phyloP scores from a whole-genome alignment of 2,888 invertebrate genomes.

The Lysandra coridon region DNA sequence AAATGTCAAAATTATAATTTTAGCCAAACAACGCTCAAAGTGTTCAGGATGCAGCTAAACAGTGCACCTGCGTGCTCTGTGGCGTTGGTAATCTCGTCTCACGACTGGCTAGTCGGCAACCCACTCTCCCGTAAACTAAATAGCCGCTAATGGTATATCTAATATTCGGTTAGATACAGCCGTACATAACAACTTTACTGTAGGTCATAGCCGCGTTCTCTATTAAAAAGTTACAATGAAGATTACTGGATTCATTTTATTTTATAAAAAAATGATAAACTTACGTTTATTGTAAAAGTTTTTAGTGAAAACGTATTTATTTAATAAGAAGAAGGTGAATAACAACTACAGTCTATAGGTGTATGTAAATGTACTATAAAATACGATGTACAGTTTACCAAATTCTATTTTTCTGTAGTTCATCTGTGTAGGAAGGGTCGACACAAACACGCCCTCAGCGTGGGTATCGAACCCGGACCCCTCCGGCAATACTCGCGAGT shows the following conservation, averaged over 20 bases:
- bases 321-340: no score
- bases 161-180: not conserved
- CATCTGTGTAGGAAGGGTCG: not conserved
- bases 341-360: no score
- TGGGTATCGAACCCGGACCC: conserved; percentile 19
- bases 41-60: not conserved
- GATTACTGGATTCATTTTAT: not conserved
- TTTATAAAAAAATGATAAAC: no score
- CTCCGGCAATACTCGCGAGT: conserved; percentile 5
- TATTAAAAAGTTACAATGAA: not conserved
- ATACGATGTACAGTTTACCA: not conserved
- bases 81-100: conserved; percentile 3
- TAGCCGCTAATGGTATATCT: not conserved
- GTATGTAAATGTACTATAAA: no score
- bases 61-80: not conserved
- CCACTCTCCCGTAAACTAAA: conserved; percentile 1
- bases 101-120: not conserved
- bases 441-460: conserved; percentile 1
- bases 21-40: not conserved
- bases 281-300: no score
- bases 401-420: not conserved
- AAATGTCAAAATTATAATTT: no score
- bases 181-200: no score
- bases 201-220: not conserved
- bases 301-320: no score